A percentile compares a stretch with the other conserved stretches of the same genome.
phyloP scores from a whole-genome alignment of 1,140 invertebrate species.

The Tetragnatha versicolor region DNA sequence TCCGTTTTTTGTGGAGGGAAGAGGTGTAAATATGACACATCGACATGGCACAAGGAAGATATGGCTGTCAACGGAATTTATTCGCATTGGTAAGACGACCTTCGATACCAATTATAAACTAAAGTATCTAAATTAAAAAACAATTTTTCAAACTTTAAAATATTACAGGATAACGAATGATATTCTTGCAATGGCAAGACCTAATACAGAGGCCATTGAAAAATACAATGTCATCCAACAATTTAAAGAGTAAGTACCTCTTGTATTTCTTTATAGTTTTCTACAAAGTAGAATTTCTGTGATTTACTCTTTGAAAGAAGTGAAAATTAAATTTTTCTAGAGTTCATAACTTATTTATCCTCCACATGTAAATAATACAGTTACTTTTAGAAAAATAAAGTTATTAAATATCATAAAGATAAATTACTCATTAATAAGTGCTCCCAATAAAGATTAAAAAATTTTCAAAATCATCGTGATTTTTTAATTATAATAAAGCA shows the following conservation, averaged over 20 bases:
- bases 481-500: too few relatives aligned
- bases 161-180: conserved; percentile 83
- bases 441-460: too few relatives aligned
- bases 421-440: too few relatives aligned
- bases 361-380: too few relatives aligned
- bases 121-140: too few relatives aligned
- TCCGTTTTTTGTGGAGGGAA: conserved; percentile 82
- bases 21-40: conserved; percentile 81
- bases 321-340: too few relatives aligned
- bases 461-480: too few relatives aligned
- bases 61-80: conserved; percentile 80
- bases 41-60: conserved; percentile 71
- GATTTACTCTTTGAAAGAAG: too few relatives aligned
- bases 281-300: not conserved
- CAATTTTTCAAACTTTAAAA: too few relatives aligned
- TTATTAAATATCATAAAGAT: too few relatives aligned
- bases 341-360: too few relatives aligned
- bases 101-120: not conserved
- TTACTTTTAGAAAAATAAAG: too few relatives aligned
- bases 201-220: conserved; percentile 76
- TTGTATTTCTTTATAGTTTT: not conserved
- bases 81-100: conserved; percentile 79
- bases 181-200: conserved; percentile 86
- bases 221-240: conserved; percentile 80
- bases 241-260: conserved; percentile 73